phyloP scores from a whole-genome alignment of 2,113 vertebrate species.

The Dasypus novemcinctus region DNA sequence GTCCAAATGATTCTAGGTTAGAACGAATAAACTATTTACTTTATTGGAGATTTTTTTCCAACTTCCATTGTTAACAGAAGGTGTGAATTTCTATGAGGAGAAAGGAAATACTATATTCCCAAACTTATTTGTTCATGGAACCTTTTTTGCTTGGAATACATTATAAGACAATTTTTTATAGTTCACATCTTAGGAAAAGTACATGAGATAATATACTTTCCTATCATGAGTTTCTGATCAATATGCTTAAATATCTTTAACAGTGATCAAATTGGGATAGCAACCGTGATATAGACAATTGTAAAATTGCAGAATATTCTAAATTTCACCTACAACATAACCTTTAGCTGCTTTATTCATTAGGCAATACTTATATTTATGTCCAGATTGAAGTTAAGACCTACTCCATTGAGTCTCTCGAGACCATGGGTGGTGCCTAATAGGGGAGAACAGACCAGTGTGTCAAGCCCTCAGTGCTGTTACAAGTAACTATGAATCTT shows the following conservation, averaged over 20 bases:
- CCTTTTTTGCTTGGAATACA: neutral
- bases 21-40: neutral
- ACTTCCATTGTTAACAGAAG: neutral
- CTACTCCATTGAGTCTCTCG: fast-evolving
- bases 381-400: neutral
- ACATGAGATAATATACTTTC: neutral
- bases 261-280: neutral
- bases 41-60: neutral
- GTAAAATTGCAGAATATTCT: neutral
- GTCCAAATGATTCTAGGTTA: neutral
- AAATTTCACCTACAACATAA: neutral
- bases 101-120: neutral
- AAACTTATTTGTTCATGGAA: neutral
- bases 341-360: neutral
- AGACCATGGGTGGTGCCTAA: too few species aligned
- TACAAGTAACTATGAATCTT: too few species aligned
- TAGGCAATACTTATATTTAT: neutral
- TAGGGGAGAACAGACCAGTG: too few species aligned
- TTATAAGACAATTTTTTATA: neutral
- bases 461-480: too few species aligned
- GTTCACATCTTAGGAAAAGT: neutral
- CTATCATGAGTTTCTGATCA: neutral
- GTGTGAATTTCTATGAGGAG: neutral
- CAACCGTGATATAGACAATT: neutral
- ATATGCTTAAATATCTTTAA: neutral